These are phyloP conservation scores for Anagrus nilaparvatae DNA, from an alignment of 1,140 invertebrate species.

Conservation along the genomic window DNA sequence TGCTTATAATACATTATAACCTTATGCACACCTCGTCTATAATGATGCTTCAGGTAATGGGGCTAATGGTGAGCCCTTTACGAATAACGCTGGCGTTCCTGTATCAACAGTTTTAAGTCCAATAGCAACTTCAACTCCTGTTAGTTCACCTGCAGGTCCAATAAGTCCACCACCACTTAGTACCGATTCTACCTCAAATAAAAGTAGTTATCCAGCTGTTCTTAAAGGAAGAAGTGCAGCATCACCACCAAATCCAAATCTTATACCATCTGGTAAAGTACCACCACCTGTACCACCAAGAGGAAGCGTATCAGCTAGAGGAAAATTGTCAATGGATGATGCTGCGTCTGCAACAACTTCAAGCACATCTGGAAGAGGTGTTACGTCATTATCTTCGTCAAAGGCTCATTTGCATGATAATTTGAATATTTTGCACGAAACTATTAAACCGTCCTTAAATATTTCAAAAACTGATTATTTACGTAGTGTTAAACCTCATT, in stretches of 20 bases:
- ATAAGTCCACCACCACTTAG: slow-evolving; percentile 46
- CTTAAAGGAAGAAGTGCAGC: slow-evolving; percentile 49
- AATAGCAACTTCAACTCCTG: slow-evolving; percentile 31
- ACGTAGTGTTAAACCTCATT: neutral
- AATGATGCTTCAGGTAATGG: slow-evolving; percentile 19
- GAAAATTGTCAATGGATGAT: slow-evolving; percentile 20
- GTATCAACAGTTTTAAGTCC: slow-evolving; percentile 20
- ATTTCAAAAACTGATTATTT: neutral
- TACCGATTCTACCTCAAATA: slow-evolving; percentile 14
- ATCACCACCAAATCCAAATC: slow-evolving; percentile 33
- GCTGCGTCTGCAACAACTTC: no score
- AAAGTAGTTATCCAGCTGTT: slow-evolving; percentile 53
- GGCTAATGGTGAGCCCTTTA: slow-evolving; percentile 17
- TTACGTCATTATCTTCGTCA: no score
- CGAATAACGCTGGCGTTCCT: slow-evolving; percentile 15
- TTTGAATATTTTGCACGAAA: no score
- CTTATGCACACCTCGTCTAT: slow-evolving; percentile 20
- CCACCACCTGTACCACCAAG: slow-evolving; percentile 73
- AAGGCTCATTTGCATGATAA: no score
- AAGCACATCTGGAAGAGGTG: slow-evolving; percentile 34
- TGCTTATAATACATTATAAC: no score
- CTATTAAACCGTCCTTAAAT: no score
- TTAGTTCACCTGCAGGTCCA: slow-evolving; percentile 36
- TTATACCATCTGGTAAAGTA: slow-evolving; percentile 45
- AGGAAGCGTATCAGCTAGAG: slow-evolving; percentile 43